Conservation (phyloP, 2,113 vertebrate species). For the Brachionichthys hirsutus region DNA sequence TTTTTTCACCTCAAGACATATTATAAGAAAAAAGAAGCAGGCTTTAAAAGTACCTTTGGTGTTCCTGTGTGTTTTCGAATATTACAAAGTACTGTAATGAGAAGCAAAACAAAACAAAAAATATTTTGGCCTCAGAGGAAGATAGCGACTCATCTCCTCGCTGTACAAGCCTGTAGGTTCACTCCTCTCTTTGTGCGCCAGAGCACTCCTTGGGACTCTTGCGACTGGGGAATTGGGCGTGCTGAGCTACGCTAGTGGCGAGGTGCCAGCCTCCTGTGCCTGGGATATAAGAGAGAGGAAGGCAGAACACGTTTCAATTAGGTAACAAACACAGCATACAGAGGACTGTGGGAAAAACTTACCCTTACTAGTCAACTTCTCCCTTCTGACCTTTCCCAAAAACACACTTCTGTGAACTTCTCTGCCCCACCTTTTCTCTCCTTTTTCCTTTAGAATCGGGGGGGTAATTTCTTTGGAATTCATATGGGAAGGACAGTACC, state of each 20-base stretch:
- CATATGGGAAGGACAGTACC: constrained; percentile 56
- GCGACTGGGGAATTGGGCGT: constrained; percentile 75
- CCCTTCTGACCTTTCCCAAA: constrained; percentile 64
- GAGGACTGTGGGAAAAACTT: constrained; percentile 31
- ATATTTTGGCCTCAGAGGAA: constrained; percentile 73
- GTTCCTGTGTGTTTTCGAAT: constrained; percentile 80
- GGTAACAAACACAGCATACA: constrained; percentile 55
- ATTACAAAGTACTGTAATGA: constrained; percentile 82
- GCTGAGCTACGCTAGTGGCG: constrained; percentile 74
- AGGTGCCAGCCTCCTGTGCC: constrained; percentile 72
- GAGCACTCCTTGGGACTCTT: constrained; percentile 76
- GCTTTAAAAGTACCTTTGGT: constrained; percentile 80
- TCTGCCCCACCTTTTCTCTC: constrained; percentile 32
- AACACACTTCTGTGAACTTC: constrained; percentile 43
- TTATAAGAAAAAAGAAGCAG: constrained; percentile 59
- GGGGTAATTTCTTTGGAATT: constrained; percentile 56
- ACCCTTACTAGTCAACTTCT: constrained; percentile 38
- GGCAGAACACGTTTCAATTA: constrained; percentile 77
- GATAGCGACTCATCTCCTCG: constrained; percentile 73
- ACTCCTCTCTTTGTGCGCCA: constrained; percentile 76
- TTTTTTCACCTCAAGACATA: constrained; percentile 71
- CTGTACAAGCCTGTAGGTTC: constrained; percentile 75
- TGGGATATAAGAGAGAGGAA: constrained; percentile 59
- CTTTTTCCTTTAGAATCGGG: constrained; percentile 33
- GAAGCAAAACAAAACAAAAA: constrained; percentile 80